Conservation (phyloP, 2,113 vertebrate genomes). For the cat (Felis catus) region F.catus_Fca126_mat1.0 CM031417.1:81905001-81905500, state of each 20-base stretch:
- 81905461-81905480: not conserved
- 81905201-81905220: not conserved
- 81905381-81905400: not conserved
- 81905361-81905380: not conserved
- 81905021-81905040: constrained; percentile 4
- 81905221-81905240: not conserved
- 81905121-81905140: not conserved
- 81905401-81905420: constrained; percentile 2
- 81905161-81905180: not conserved
- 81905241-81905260: not conserved
- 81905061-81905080: not conserved
- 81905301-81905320: not conserved
- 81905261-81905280: not conserved
- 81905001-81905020: not conserved
- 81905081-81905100: constrained; percentile 7
- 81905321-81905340: not conserved
- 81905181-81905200: not conserved
- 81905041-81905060: not conserved
- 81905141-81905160: constrained; percentile 5
- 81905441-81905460: not conserved
- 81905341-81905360: not conserved
- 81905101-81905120: not conserved
- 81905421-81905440: not conserved
- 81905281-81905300: not conserved
- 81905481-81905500: not conserved